A percentile compares a stretch with the other conserved stretches of the same genome.
Evolutionary conservation across 2,113 vertebrate species (phyloP).

Genomic region (Deroptyus accipitrinus): DNA sequence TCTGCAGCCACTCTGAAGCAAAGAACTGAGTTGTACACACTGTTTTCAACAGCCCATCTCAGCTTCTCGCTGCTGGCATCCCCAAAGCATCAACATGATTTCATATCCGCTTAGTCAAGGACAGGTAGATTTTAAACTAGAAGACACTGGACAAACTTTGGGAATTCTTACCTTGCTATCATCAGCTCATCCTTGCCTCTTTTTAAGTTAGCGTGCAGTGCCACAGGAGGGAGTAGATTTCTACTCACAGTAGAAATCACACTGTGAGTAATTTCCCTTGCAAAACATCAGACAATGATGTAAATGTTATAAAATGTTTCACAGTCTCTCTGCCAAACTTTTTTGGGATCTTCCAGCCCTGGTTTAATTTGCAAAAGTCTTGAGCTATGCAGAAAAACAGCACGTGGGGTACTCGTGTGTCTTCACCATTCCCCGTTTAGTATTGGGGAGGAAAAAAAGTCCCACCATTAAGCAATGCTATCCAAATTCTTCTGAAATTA

Average conservation of each 20-base stretch:
- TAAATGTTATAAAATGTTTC: conserved; percentile 64
- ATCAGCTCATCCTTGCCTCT: not conserved
- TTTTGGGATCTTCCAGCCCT: conserved; percentile 26
- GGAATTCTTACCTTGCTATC: not conserved
- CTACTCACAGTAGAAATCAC: conserved; percentile 3
- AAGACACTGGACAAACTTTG: not conserved
- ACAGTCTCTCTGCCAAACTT: conserved; percentile 35
- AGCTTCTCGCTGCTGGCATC: not conserved
- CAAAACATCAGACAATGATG: conserved; percentile 66
- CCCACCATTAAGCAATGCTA: not conserved
- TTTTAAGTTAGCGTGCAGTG: not conserved
- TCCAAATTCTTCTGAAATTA: not conserved
- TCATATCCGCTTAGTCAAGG: not conserved
- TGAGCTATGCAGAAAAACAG: conserved; percentile 28
- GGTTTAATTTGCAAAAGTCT: conserved; percentile 29
- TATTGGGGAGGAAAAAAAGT: not conserved
- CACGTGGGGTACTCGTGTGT: not conserved
- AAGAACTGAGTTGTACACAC: not conserved
- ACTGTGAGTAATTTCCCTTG: conserved; percentile 66
- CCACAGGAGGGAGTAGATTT: not conserved
- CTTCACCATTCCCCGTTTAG: not conserved
- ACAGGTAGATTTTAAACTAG: not conserved
- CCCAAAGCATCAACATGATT: not conserved
- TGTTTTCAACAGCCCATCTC: not conserved
- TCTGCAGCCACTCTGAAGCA: not conserved